Evolutionary conservation across 2,888 invertebrate genomes (phyloP).

Genomic region (Heliconius cydno): DNA sequence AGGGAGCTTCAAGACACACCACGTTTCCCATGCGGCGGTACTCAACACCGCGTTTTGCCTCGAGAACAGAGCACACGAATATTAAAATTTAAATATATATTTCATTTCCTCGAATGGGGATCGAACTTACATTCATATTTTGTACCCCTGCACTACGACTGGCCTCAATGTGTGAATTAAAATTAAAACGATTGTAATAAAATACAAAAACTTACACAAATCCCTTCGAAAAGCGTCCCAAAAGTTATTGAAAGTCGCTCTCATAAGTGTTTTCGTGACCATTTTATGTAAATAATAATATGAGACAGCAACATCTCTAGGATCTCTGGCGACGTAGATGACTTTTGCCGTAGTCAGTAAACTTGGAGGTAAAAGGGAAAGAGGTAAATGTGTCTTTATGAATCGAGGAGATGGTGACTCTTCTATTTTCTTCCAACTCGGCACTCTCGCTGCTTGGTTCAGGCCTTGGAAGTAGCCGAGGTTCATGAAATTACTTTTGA

Average conservation of each 20-base stretch:
- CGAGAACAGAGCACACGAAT: too few species aligned
- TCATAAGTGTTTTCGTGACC: conserved; percentile 76
- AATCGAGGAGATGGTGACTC: conserved; percentile 79
- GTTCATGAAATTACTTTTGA: conserved; percentile 74
- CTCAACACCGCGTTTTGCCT: too few species aligned
- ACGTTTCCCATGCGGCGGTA: too few species aligned
- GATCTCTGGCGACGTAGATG: conserved; percentile 88
- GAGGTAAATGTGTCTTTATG: conserved; percentile 86
- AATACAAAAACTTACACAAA: conserved; percentile 68
- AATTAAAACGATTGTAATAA: too few species aligned
- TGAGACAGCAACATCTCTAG: conserved; percentile 88
- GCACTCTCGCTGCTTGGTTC: conserved; percentile 60
- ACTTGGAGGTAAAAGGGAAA: conserved; percentile 82
- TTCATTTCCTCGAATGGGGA: too few species aligned
- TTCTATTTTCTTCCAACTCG: conserved; percentile 69
- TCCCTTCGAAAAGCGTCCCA: conserved; percentile 85
- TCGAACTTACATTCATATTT: too few species aligned
- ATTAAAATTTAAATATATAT: too few species aligned
- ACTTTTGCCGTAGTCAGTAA: conserved; percentile 79
- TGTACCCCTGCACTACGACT: too few species aligned
- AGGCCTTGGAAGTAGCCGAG: conserved; percentile 73
- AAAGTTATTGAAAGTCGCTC: conserved; percentile 82
- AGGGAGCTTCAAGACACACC: too few species aligned
- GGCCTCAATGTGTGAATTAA: too few species aligned
- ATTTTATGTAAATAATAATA: conserved; percentile 87